These are phyloP conservation scores for Cyprinodon diabolis DNA, from an alignment of 2,797 vertebrate species.

Conservation along the genomic window DNA sequence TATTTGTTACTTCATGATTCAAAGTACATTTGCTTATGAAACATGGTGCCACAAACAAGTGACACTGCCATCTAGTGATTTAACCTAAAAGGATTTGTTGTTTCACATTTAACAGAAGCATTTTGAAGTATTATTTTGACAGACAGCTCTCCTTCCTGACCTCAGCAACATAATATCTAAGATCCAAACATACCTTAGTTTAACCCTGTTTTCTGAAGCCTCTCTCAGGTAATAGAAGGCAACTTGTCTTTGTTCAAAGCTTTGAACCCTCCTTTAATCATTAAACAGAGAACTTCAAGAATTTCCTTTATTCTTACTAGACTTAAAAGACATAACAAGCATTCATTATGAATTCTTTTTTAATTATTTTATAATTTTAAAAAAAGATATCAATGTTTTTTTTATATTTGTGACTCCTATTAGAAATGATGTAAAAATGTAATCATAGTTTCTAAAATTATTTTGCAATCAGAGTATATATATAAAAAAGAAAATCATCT, in stretches of 20 bases:
- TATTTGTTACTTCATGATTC: background rate
- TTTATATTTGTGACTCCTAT: background rate
- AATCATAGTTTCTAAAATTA: background rate
- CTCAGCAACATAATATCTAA: constrained; percentile 28
- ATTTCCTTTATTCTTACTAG: constrained; percentile 34
- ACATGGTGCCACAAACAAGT: constrained; percentile 22
- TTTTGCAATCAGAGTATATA: background rate
- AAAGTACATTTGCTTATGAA: background rate
- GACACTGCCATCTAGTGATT: constrained; percentile 68
- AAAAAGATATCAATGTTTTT: background rate
- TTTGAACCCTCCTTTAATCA: constrained; percentile 71
- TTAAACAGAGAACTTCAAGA: constrained; percentile 74
- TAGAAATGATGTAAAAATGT: background rate
- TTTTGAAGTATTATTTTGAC: constrained; percentile 11
- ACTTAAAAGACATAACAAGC: constrained; percentile 23
- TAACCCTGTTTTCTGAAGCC: constrained; percentile 29
- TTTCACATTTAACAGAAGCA: constrained; percentile 9
- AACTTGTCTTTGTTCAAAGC: constrained; percentile 59
- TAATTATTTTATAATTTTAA: background rate
- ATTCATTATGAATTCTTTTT: constrained; percentile 16
- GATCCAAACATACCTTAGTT: constrained; percentile 25
- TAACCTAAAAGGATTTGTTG: constrained; percentile 16
- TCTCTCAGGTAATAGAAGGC: constrained; percentile 45
- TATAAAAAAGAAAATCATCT: background rate
- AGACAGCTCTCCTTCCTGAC: background rate